Conservation (phyloP, 2,888 invertebrate genomes). For the Strigamia transsilvanica region DNA sequence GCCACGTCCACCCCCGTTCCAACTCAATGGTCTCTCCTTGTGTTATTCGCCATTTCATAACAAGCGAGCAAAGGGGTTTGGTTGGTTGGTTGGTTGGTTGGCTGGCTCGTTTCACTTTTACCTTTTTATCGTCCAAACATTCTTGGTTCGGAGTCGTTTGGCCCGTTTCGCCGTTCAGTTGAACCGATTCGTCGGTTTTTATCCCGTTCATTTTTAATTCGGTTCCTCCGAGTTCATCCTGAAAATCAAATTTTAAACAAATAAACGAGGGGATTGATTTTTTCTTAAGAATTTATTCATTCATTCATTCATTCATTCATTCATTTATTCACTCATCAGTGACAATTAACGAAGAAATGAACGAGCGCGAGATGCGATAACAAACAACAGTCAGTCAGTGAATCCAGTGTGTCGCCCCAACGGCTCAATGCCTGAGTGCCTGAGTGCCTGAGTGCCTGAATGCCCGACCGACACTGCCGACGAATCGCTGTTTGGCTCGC, state of each 20-base stretch:
- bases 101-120: too few species aligned
- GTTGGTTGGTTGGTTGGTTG: too few species aligned
- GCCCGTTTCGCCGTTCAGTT: conserved; percentile 55
- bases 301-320: too few species aligned
- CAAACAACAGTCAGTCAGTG: too few species aligned
- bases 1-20: background rate
- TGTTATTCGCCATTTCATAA: conserved; percentile 6
- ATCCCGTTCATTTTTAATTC: conserved; percentile 56
- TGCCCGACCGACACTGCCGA: too few species aligned
- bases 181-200: conserved; percentile 53
- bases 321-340: too few species aligned
- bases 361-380: background rate
- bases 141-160: conserved; percentile 51
- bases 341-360: too few species aligned
- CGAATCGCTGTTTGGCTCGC: too few species aligned
- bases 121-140: conserved; percentile 55
- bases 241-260: background rate
- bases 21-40: background rate
- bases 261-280: too few species aligned
- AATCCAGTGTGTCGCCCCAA: too few species aligned
- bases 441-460: too few species aligned
- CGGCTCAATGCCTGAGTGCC: background rate
- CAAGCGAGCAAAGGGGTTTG: background rate
- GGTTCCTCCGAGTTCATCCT: conserved; percentile 55
- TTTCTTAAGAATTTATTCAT: background rate